Conservation (phyloP, 2,797 vertebrate species). For the Falco novaeseelandiae region DNA sequence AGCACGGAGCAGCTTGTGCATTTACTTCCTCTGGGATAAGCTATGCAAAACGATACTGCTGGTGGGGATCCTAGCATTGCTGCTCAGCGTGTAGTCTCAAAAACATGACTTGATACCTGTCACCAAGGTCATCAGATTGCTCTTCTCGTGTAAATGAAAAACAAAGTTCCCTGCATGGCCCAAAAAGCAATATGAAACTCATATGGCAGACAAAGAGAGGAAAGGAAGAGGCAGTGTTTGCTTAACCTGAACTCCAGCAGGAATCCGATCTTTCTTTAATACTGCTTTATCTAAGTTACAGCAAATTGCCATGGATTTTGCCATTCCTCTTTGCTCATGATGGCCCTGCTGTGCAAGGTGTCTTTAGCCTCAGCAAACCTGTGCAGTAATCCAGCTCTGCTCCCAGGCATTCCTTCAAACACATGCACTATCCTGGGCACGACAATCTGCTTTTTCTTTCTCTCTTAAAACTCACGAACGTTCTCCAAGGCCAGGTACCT, state of each 20-base stretch:
- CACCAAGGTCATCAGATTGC: not conserved
- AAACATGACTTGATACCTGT: not conserved
- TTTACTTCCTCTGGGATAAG: not conserved
- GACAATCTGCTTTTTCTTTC: not conserved
- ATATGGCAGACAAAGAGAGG: not conserved
- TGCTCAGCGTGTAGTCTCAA: not conserved
- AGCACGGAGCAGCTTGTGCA: not conserved
- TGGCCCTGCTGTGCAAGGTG: not conserved
- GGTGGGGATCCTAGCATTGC: not conserved
- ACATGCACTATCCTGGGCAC: not conserved
- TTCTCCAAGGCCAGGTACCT: not conserved
- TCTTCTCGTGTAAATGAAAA: not conserved
- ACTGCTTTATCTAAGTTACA: not conserved
- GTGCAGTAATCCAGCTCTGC: not conserved
- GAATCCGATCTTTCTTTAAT: not conserved
- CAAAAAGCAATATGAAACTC: not conserved
- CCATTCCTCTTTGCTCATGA: not conserved
- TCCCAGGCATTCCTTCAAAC: not conserved
- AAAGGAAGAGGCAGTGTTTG: not conserved
- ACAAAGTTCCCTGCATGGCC: not conserved
- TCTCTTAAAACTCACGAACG: not conserved
- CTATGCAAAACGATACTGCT: not conserved
- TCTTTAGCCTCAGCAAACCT: not conserved
- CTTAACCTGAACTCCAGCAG: not conserved
- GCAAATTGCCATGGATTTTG: not conserved